Percentiles rank a stretch among this genome's conserved stretches.
Conservation (phyloP, 2,797 vertebrate species). For the Acomys russatus region DNA sequence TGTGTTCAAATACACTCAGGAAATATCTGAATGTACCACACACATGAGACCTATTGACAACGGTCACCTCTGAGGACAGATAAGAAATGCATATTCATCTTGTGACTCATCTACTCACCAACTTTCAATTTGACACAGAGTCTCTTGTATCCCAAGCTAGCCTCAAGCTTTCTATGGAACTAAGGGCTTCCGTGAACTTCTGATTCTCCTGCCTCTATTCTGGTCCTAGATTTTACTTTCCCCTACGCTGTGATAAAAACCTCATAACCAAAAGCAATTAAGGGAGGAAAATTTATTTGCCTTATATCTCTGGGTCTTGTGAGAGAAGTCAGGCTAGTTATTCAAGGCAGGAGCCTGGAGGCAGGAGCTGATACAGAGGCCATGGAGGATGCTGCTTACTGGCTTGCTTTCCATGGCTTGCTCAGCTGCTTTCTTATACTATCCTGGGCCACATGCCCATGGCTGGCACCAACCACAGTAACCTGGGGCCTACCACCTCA, state of each 20-base stretch:
- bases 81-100: not conserved
- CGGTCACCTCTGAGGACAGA: not conserved
- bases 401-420: not conserved
- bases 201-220: not conserved
- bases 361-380: not conserved
- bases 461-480: not conserved
- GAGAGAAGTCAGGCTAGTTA: not conserved
- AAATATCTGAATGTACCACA: not conserved
- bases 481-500: not conserved
- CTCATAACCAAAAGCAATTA: not conserved
- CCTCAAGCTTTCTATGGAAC: too few relatives aligned
- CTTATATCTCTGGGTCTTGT: not conserved
- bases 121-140: not conserved
- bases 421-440: not conserved
- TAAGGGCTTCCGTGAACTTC: not conserved
- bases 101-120: not conserved
- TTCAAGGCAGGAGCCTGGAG: not conserved
- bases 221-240: not conserved
- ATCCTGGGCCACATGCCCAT: not conserved
- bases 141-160: not conserved
- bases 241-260: not conserved
- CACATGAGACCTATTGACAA: not conserved
- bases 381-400: not conserved
- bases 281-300: not conserved
- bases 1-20: not conserved